Percentiles rank a stretch among this genome's conserved stretches.
phyloP scores from a whole-genome alignment of 2,797 vertebrate genomes.

The Tapera naevia region DNA sequence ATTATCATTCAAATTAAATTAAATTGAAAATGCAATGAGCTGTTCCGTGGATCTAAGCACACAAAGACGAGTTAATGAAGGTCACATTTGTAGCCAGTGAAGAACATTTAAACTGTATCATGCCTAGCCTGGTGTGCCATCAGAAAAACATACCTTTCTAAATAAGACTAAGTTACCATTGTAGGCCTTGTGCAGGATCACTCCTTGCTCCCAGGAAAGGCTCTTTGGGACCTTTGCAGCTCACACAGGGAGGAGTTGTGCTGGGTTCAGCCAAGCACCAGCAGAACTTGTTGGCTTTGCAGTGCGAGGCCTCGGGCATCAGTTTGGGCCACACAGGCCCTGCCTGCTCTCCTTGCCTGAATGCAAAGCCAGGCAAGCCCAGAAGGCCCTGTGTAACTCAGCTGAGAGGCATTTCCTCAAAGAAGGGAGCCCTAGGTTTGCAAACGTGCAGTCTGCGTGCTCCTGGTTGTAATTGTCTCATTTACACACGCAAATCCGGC shows the following conservation, averaged over 20 bases:
- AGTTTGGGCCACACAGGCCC: not conserved
- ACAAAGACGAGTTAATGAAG: slow-evolving; percentile 51
- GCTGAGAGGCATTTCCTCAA: not conserved
- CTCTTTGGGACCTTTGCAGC: not conserved
- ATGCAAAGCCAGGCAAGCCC: not conserved
- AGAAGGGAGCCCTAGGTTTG: not conserved
- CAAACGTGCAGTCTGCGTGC: not conserved
- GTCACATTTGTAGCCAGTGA: slow-evolving; percentile 45
- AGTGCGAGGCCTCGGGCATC: not conserved
- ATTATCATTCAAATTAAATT: slow-evolving; percentile 80
- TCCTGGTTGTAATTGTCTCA: not conserved
- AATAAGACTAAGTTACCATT: not conserved
- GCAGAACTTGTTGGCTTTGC: not conserved
- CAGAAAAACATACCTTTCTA: not conserved
- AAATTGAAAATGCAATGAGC: slow-evolving; percentile 70
- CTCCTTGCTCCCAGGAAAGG: not conserved
- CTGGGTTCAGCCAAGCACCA: not conserved
- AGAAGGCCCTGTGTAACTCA: not conserved
- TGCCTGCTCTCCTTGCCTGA: not conserved
- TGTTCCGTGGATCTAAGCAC: slow-evolving; percentile 43
- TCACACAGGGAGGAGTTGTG: not conserved
- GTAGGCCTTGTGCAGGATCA: not conserved
- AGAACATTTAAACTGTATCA: slow-evolving; percentile 25
- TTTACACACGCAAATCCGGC: not conserved
- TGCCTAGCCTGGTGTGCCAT: not conserved